Percentiles rank a stretch among this genome's conserved stretches.
Conservation (phyloP, 2,888 invertebrate genomes). For the Asteroscopus sphinx region DNA sequence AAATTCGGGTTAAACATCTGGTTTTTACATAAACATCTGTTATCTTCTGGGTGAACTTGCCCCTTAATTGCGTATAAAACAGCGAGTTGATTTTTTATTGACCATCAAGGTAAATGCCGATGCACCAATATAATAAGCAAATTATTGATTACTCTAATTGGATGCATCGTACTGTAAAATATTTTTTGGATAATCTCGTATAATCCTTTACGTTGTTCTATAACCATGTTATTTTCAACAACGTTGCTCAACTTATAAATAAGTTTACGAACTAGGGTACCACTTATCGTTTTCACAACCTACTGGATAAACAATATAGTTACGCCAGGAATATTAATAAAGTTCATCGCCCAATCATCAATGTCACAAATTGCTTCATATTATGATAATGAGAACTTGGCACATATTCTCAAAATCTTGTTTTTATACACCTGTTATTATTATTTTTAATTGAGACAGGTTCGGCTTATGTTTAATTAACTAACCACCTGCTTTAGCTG, state of each 20-base stretch:
- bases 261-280: constrained; percentile 4
- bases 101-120: constrained; percentile 14
- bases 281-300: constrained; percentile 34
- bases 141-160: constrained; percentile 18
- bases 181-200: constrained; percentile 2
- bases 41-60: neutral
- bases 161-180: constrained; percentile 14
- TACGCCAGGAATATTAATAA: constrained; percentile 37
- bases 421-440: constrained; percentile 6
- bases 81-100: constrained; percentile 7
- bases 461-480: neutral
- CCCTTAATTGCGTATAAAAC: constrained; percentile 10
- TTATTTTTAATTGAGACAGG: neutral
- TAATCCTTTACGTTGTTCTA: neutral
- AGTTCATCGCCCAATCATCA: constrained; percentile 25
- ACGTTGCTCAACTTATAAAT: constrained; percentile 12
- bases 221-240: constrained; percentile 20
- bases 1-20: too few species aligned
- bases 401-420: constrained; percentile 5
- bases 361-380: constrained; percentile 36
- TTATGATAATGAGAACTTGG: constrained; percentile 28
- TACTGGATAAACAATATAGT: constrained; percentile 29
- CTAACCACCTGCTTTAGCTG: neutral
- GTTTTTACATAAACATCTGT: too few species aligned
- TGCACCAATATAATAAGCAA: constrained; percentile 11